Conservation (phyloP, 2,888 invertebrate species). For the Drosophila suboccidentalis region DNA sequence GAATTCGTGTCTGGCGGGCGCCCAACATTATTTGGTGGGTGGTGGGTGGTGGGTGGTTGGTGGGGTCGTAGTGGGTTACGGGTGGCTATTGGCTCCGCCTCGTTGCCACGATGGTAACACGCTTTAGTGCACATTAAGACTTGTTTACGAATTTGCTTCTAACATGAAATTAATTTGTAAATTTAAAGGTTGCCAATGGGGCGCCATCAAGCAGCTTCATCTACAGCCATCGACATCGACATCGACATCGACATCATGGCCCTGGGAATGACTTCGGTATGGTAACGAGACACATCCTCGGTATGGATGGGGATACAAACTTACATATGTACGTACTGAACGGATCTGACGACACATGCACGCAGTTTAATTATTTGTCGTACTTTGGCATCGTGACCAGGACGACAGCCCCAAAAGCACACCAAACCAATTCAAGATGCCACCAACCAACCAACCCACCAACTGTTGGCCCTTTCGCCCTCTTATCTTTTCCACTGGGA, state of each 20-base stretch:
- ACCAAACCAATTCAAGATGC: background rate
- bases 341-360: constrained; percentile 27
- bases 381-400: constrained; percentile 28
- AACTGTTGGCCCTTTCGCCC: constrained; percentile 14
- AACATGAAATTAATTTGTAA: constrained; percentile 82
- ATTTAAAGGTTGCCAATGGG: constrained; percentile 73
- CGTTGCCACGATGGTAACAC: constrained; percentile 63
- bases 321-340: background rate
- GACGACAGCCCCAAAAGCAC: constrained; percentile 12
- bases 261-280: constrained; percentile 2
- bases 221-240: background rate
- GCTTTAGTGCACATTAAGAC: constrained; percentile 80
- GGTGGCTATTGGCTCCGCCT: constrained; percentile 25
- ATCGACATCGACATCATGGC: background rate
- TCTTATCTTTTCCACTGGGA: constrained; percentile 3
- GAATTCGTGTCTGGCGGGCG: constrained; percentile 81
- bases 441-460: background rate
- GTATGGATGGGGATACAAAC: background rate
- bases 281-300: constrained; percentile 1
- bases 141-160: constrained; percentile 82
- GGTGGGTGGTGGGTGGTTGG: constrained; percentile 21
- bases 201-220: constrained; percentile 36
- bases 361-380: constrained; percentile 62
- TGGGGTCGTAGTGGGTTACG: background rate
- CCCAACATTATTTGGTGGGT: constrained; percentile 75